A percentile compares a stretch with the other conserved stretches of the same genome.
Conservation (phyloP, 2,113 vertebrate species). For the Sterrhoptilus dennistouni region DNA sequence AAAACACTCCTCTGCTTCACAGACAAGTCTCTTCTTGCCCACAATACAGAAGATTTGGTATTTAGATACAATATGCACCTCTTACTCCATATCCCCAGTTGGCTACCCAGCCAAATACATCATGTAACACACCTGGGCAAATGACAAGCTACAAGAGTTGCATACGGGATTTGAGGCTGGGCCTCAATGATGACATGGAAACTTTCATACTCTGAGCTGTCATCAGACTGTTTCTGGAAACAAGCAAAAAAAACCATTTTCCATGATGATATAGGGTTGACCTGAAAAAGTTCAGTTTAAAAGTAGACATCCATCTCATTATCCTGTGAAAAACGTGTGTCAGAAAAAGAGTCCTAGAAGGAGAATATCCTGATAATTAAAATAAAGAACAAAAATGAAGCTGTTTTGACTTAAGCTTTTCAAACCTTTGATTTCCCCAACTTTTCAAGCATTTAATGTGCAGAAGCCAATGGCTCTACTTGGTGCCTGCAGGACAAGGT, state of each 20-base stretch:
- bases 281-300: not conserved
- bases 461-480: not conserved
- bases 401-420: not conserved
- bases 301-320: not conserved
- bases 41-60: not conserved
- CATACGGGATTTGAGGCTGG: not conserved
- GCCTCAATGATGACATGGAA: not conserved
- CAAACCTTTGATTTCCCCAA: not conserved
- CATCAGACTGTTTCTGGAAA: not conserved
- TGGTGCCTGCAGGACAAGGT: not conserved
- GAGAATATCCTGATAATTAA: not conserved
- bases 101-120: not conserved
- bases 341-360: not conserved
- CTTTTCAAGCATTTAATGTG: not conserved
- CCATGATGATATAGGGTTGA: not conserved
- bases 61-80: not conserved
- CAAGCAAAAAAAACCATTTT: not conserved
- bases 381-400: not conserved
- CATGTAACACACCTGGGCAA: fast-evolving
- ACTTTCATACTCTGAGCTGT: not conserved
- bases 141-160: not conserved
- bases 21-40: not conserved
- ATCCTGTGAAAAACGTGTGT: not conserved
- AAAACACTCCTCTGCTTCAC: not conserved
- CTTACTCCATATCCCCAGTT: not conserved